phyloP scores from a whole-genome alignment of 2,888 invertebrate species.

The Malthinus seriepunctatus region DNA sequence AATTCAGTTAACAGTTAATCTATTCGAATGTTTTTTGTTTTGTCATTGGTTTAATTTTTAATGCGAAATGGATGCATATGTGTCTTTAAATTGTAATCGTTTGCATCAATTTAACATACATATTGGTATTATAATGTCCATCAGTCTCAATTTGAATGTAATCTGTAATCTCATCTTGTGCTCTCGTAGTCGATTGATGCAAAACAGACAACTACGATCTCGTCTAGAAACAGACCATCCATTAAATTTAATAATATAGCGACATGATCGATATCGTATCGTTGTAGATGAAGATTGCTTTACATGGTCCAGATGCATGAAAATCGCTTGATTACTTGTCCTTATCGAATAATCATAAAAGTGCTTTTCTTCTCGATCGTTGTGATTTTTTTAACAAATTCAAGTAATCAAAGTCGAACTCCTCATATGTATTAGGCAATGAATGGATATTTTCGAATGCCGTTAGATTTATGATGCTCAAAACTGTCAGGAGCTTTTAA shows the following conservation, averaged over 20 bases:
- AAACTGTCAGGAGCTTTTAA: slow-evolving; percentile 21
- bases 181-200: slow-evolving; percentile 31
- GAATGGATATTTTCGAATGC: not conserved
- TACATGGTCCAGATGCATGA: slow-evolving; percentile 14
- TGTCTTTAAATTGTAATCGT: slow-evolving; percentile 45
- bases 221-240: slow-evolving; percentile 31
- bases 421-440: not conserved
- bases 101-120: slow-evolving; percentile 43
- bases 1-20: slow-evolving; percentile 14
- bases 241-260: slow-evolving; percentile 31
- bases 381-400: not conserved
- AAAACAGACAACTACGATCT: slow-evolving; percentile 31
- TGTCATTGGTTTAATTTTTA: slow-evolving; percentile 1
- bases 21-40: not conserved
- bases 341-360: slow-evolving; percentile 1
- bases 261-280: slow-evolving; percentile 29
- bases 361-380: not conserved
- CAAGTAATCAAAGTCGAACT: not conserved
- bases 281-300: slow-evolving; percentile 19
- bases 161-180: slow-evolving; percentile 42
- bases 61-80: slow-evolving; percentile 35
- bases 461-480: slow-evolving; percentile 14
- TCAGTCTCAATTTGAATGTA: slow-evolving; percentile 50
- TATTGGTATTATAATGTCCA: slow-evolving; percentile 52
- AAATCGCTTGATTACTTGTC: not conserved